These are phyloP conservation scores for Mycteria americana DNA, from an alignment of 2,797 vertebrate genomes.

Conservation along the genomic window DNA sequence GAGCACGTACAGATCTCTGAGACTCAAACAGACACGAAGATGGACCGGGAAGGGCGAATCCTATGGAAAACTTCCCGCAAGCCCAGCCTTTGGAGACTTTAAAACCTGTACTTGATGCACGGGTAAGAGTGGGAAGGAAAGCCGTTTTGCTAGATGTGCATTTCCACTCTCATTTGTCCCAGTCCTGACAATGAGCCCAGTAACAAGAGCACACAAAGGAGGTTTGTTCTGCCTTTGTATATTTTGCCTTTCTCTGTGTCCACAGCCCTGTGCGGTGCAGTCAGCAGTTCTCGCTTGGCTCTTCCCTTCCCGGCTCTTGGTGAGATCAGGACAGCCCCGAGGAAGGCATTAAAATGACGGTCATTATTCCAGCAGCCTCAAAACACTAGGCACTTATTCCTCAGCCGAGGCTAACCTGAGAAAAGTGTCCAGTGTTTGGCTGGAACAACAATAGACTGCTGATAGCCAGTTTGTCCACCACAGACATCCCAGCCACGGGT, in stretches of 20 bases:
- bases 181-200: neutral
- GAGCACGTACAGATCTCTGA: neutral
- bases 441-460: neutral
- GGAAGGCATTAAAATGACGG: neutral
- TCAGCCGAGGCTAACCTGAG: neutral
- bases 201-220: neutral
- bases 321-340: constrained; percentile 2
- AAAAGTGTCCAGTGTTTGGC: neutral
- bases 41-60: accelerated
- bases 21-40: accelerated
- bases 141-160: neutral
- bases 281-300: neutral
- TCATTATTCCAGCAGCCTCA: neutral
- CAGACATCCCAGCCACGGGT: neutral
- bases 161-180: neutral
- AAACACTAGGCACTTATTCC: constrained; percentile 22
- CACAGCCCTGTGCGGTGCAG: neutral
- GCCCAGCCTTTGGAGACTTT: neutral
- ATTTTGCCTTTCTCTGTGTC: neutral
- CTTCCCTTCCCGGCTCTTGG: neutral
- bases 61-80: neutral
- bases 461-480: neutral
- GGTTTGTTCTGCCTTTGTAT: constrained; percentile 10
- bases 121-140: neutral
- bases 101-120: neutral